phyloP scores from a whole-genome alignment of 2,888 invertebrate genomes.

The Ernsta delagoae region DNA sequence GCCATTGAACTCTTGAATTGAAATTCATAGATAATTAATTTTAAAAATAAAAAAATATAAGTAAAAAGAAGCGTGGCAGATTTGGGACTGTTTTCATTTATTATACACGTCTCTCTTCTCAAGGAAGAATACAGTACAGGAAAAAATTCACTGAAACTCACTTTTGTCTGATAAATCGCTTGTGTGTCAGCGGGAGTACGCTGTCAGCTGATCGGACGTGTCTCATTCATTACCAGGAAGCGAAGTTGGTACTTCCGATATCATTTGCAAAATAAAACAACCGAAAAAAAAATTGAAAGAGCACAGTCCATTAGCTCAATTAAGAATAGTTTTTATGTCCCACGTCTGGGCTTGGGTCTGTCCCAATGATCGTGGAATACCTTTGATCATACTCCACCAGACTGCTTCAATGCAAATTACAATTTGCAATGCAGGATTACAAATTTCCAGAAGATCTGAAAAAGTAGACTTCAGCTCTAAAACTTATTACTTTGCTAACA shows the following conservation, averaged over 20 bases:
- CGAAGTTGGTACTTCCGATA: not conserved
- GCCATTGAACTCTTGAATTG: not conserved
- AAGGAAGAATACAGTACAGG: not conserved
- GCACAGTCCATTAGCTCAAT: too few relatives aligned
- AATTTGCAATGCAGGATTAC: too few relatives aligned
- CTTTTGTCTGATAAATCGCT: constrained; percentile 30
- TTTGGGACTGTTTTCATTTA: not conserved
- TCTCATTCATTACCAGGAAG: not conserved
- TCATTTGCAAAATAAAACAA: too few relatives aligned
- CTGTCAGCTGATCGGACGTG: constrained; percentile 5
- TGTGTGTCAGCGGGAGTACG: constrained; percentile 27
- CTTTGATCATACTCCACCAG: too few relatives aligned
- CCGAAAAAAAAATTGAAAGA: too few relatives aligned
- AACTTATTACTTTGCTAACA: too few relatives aligned
- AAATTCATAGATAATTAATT: not conserved
- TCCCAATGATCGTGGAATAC: too few relatives aligned
- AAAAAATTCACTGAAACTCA: constrained; percentile 17
- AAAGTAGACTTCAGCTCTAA: too few relatives aligned
- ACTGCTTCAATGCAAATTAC: too few relatives aligned
- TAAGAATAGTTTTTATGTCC: too few relatives aligned
- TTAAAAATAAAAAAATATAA: not conserved
- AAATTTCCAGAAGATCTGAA: too few relatives aligned
- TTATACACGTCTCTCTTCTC: not conserved
- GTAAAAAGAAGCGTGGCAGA: not conserved
- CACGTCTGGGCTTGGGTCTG: too few relatives aligned